Percentiles rank a stretch among this genome's conserved stretches.
These are phyloP conservation scores for Solenopsis invicta DNA, from an alignment of 1,140 invertebrate genomes.

Conservation along the genomic window DNA sequence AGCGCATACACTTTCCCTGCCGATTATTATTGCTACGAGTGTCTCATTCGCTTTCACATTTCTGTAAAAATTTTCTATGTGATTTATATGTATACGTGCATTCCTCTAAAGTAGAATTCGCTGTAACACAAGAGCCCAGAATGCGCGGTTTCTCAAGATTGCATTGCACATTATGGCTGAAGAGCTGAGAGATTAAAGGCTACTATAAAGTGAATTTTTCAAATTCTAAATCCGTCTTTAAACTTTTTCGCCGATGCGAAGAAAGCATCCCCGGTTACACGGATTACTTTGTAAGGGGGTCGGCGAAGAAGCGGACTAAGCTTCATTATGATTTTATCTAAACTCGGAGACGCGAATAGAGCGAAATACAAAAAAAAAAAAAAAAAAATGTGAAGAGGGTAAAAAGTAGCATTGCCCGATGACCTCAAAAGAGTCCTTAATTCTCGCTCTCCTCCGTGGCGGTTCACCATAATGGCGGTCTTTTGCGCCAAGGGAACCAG, in stretches of 20 bases:
- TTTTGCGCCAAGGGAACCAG: constrained; percentile 55
- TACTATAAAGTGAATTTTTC: not conserved
- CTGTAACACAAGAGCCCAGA: not conserved
- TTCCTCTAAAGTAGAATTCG: not conserved
- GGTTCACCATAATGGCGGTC: constrained; percentile 55
- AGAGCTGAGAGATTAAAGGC: not conserved
- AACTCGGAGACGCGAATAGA: not conserved
- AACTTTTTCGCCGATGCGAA: not conserved
- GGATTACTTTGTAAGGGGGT: not conserved
- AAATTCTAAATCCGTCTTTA: not conserved
- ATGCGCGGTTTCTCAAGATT: constrained; percentile 2
- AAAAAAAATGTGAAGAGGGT: constrained; percentile 30
- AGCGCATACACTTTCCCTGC: constrained; percentile 15
- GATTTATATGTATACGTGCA: constrained; percentile 17
- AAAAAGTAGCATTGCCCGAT: constrained; percentile 38
- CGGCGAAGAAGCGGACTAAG: not conserved
- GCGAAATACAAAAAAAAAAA: not conserved
- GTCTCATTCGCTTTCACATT: constrained; percentile 17
- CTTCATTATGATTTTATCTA: not conserved
- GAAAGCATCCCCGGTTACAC: not conserved
- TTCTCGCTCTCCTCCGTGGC: constrained; percentile 26
- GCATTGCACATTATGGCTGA: not conserved
- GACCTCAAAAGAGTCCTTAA: constrained; percentile 48
- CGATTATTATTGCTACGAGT: not conserved
- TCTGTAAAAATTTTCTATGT: not conserved